Percentiles rank a stretch among this genome's conserved stretches.
phyloP scores from a whole-genome alignment of 2,797 vertebrate species.

The Odontamblyopus lacepedii region DNA sequence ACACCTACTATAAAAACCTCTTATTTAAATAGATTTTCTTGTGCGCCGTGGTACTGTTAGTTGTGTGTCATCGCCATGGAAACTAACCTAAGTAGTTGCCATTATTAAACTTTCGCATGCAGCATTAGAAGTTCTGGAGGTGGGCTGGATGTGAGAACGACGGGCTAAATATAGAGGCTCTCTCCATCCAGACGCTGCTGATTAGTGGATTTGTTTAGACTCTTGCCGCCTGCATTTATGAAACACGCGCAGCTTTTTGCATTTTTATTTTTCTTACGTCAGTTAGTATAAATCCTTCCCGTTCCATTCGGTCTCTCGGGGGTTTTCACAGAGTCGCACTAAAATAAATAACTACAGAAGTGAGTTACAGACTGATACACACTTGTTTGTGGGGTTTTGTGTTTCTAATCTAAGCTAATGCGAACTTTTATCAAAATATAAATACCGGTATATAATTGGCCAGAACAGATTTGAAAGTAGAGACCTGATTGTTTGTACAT shows the following conservation, averaged over 20 bases:
- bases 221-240: constrained; percentile 41
- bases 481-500: too few relatives aligned
- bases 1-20: constrained; percentile 9
- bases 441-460: too few relatives aligned
- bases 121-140: constrained; percentile 49
- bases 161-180: constrained; percentile 64
- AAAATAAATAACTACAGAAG: too few relatives aligned
- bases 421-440: too few relatives aligned
- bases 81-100: constrained; percentile 54
- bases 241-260: constrained; percentile 12
- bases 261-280: constrained; percentile 1
- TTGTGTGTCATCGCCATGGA: constrained; percentile 60
- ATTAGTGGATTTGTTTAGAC: constrained; percentile 52
- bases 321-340: too few relatives aligned
- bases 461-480: too few relatives aligned
- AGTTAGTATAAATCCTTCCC: too few relatives aligned
- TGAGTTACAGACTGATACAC: too few relatives aligned
- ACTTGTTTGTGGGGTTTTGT: too few relatives aligned
- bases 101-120: constrained; percentile 61
- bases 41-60: not conserved
- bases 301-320: too few relatives aligned
- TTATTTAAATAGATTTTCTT: not conserved
- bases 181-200: constrained; percentile 51
- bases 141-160: constrained; percentile 66
- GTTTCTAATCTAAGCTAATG: too few relatives aligned